phyloP scores from a whole-genome alignment of 2,113 vertebrate species.

The Datnioides undecimradiatus region DNA sequence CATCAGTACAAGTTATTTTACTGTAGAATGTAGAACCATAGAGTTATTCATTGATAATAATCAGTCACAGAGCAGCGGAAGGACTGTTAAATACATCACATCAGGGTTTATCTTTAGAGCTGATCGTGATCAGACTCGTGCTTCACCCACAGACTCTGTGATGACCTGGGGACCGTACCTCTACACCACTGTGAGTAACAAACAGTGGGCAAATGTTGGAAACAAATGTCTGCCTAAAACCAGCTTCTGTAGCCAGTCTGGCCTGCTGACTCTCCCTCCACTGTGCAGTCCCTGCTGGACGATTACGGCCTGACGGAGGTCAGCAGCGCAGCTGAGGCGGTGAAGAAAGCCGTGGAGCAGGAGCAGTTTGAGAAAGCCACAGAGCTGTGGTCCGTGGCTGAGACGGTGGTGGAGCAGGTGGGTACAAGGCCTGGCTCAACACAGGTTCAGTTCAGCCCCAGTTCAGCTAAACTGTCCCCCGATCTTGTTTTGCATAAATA shows the following conservation, averaged over 20 bases:
- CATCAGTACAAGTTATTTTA: neutral
- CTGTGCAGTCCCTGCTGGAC: conserved; percentile 91
- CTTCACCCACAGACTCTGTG: conserved; percentile 89
- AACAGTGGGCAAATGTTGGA: too few species aligned
- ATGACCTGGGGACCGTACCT: conserved; percentile 97
- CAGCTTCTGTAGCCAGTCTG: neutral
- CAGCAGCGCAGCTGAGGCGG: conserved; percentile 83
- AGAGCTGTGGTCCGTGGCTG: conserved; percentile 88
- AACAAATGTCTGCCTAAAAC: neutral
- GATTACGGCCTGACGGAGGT: conserved; percentile 90
- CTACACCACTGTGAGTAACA: conserved; percentile 91
- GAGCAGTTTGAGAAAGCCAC: conserved; percentile 88
- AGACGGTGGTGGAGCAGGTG: conserved; percentile 90
- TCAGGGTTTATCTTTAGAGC: neutral
- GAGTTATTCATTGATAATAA: neutral
- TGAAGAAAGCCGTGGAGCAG: conserved; percentile 87
- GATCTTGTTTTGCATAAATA: too few species aligned
- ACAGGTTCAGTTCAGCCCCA: too few species aligned
- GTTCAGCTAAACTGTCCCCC: too few species aligned
- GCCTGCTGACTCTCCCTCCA: neutral
- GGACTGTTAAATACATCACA: too few species aligned
- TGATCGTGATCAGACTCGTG: neutral
- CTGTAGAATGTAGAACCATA: too few species aligned
- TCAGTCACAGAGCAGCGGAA: too few species aligned
- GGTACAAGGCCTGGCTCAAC: too few species aligned